Base-by-base conservation (phyloP, 2,797 vertebrate species). In the Lagocephalus sceleratus region DNA sequence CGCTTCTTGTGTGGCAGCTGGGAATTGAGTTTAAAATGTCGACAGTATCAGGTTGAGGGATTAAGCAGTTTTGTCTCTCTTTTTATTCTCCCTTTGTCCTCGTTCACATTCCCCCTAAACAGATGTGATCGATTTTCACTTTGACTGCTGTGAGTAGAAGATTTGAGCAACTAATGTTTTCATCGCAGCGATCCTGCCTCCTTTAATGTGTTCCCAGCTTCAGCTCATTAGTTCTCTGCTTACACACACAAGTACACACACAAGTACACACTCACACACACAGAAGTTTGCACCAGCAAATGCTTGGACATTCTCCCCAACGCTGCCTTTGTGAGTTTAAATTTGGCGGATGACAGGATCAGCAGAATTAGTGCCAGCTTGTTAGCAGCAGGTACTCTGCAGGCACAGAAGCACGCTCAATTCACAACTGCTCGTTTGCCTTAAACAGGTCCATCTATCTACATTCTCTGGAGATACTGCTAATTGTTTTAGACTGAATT, bases 61-160 rank as follows among this genome's bases (percentile, higher is more conserved):
- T 44, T 41, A 20, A 8, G 20, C 10, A 32, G 7, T 43, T 48
- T 47, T 23, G 14, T 14, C 44, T 23, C 9, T 14, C 44, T 1
- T 45, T 54, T 57, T 15, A 20, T 29, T 45, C 26, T n/a, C 15
- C 23, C 15, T 21, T 16, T 48, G 20, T 25, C 11, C 26, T 9
- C 35, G 50, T 39, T 47, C 50, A 32, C 22, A 16, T 25, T 41
- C 45, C 48, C 11, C 9, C 53, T 20, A 45, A 23, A 49, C 54
- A 62, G 48, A 56, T 22, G 35, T 65, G 51, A 56, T 15, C 48
- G 20, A 62, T 62, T 55, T 40, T 41, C 5, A 45, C 3, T 21
- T 25, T 29, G 25, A 22, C 35, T 40, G 15, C 16, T 1, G 2
- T 2, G 16, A 11, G 10, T 20, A 7, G 35, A 54, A 43, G 8